These are phyloP conservation scores for Parus major DNA, from an alignment of 2,113 vertebrate genomes.

Conservation along the genomic window DNA sequence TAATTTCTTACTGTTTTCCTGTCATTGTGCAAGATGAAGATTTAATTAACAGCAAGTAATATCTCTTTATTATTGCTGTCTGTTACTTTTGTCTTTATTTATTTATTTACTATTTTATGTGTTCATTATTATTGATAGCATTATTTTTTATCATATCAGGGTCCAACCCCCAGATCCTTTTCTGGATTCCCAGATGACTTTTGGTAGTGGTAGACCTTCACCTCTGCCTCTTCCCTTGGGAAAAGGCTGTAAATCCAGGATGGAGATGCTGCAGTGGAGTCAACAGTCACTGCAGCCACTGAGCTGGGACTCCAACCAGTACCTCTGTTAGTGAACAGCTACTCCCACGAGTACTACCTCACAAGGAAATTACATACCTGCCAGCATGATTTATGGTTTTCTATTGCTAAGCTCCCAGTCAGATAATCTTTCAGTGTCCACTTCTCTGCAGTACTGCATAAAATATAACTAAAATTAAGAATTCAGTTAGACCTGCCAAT, in stretches of 20 bases:
- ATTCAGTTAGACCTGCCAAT: not conserved
- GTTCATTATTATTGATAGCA: not conserved
- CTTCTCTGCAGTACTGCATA: conserved; percentile 22
- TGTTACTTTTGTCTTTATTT: not conserved
- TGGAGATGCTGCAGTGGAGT: not conserved
- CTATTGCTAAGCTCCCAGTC: conserved; percentile 42
- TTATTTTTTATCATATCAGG: not conserved
- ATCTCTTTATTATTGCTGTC: not conserved
- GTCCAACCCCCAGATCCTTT: not conserved
- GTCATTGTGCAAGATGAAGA: not conserved
- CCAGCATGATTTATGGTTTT: conserved; percentile 78
- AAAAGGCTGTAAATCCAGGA: not conserved
- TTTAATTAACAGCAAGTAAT: conserved; percentile 37
- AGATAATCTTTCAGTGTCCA: conserved; percentile 71
- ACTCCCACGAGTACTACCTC: conserved; percentile 41
- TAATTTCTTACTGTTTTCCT: conserved; percentile 40
- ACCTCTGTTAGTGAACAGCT: conserved; percentile 12
- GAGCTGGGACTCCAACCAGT: not conserved
- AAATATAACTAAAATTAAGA: conserved; percentile 56
- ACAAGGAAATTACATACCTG: conserved; percentile 69
- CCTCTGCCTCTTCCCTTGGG: not conserved
- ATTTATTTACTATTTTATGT: not conserved
- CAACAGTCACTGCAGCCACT: not conserved
- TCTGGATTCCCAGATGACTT: not conserved
- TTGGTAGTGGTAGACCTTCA: not conserved